Base-by-base conservation (phyloP, 1,140 invertebrate genomes). In the Orius laevigatus region DNA sequence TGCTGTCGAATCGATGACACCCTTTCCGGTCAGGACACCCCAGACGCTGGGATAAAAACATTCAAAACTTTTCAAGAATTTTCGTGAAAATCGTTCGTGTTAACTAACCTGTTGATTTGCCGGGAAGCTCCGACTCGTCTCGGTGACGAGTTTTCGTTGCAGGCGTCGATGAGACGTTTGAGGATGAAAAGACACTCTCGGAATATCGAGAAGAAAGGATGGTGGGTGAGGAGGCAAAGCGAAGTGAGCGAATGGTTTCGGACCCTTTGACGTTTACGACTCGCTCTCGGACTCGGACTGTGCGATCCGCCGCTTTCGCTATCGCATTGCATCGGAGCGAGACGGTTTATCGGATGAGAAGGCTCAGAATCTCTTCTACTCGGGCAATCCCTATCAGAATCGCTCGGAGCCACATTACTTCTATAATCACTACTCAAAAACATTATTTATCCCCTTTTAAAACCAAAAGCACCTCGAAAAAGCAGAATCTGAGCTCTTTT, bases 141-240 rank as follows among this genome's bases (percentile, higher is more conserved):
- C 25, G 84, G 84, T 60, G 84, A 78, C 39, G 84, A 86, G 60
- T 84, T 86, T 69, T 97, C 90, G 68, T 94, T 91, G 67, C 91
- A 96, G 42, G 90, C 87, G 69, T 98, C 92, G 59, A 98, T 94
- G 49, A 98, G 70, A 61, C 84, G 87, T 64, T 92, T 89, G 55
- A 99, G 70, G 58, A 95, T 83, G 67, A 88, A 90, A 52, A 98
- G 75, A 70, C 93, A 95, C 69, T 98, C 90, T 50, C 94, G 82
- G 72, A 98, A 98, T 60, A 84, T 91, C 38, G 91, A 85, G 65
- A 98, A 95, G 67, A 99, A 98, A 33, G 94, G 93, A 75, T 99
- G 95, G 75, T 99, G 95, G 53, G 92, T 97, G 36, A 99, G 76
- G 56, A 99, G 81, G 69, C 95, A 98, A 44, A 98, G 70, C 35